These are phyloP conservation scores for Gadopsis marmoratus DNA, from an alignment of 2,797 vertebrate species.

Conservation along the genomic window DNA sequence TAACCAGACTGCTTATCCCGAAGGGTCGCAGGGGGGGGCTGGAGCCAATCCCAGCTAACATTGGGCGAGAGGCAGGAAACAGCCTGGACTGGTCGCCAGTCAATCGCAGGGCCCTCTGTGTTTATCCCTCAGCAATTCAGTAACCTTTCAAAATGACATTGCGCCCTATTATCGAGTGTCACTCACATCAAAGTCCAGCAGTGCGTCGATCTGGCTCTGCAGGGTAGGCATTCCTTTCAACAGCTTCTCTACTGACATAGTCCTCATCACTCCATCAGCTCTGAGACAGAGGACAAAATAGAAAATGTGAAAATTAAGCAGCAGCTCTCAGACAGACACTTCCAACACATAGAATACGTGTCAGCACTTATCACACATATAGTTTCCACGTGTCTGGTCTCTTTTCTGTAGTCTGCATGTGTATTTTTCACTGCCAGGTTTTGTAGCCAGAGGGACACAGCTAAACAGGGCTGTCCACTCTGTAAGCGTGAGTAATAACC, in stretches of 20 bases:
- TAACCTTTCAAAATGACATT: conserved; percentile 31
- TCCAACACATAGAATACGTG: conserved; percentile 2
- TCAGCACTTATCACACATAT: conserved; percentile 1
- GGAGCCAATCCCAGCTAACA: too few relatives aligned
- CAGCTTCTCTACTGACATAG: conserved; percentile 96
- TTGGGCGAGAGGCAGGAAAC: too few relatives aligned
- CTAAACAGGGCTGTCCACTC: conserved; percentile 41
- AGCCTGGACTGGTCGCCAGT: too few relatives aligned
- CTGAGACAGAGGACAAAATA: conserved; percentile 72
- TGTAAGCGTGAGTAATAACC: conserved; percentile 45
- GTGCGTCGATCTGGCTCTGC: conserved; percentile 96
- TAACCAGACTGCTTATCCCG: too few relatives aligned
- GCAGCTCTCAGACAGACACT: not conserved
- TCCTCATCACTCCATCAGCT: conserved; percentile 97
- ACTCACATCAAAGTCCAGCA: conserved; percentile 98
- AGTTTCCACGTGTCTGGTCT: conserved; percentile 28
- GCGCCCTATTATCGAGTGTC: conserved; percentile 34
- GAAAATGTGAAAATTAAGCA: conserved; percentile 17
- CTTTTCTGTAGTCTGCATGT: conserved; percentile 19
- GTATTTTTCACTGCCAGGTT: conserved; percentile 31
- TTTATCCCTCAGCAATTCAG: conserved; percentile 12
- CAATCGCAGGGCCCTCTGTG: not conserved
- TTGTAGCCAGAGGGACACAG: conserved; percentile 35
- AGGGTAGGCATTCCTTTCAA: conserved; percentile 97
- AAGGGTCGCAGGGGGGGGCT: too few relatives aligned